phyloP scores from a whole-genome alignment of 2,797 vertebrate genomes.

The Malacoctenus gilli region DNA sequence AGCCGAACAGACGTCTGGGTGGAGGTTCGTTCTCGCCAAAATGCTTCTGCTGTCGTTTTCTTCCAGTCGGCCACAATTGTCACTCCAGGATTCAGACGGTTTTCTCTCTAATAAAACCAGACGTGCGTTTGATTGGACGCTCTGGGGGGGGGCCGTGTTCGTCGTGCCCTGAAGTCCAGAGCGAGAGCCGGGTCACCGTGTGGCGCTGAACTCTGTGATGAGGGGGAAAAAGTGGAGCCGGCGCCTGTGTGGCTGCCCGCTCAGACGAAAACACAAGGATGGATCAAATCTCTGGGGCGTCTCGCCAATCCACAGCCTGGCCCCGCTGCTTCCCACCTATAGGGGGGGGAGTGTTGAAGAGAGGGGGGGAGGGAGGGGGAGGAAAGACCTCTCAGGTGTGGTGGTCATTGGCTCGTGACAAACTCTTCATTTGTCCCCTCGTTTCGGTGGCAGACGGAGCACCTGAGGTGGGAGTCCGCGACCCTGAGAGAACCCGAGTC shows the following conservation, averaged over 20 bases:
- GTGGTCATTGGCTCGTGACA: constrained; percentile 42
- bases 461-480: background rate
- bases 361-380: background rate
- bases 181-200: constrained; percentile 17
- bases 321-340: constrained; percentile 15
- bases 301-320: constrained; percentile 39
- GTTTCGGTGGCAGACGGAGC: constrained; percentile 25
- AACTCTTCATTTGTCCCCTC: constrained; percentile 61
- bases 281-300: constrained; percentile 51
- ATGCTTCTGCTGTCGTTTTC: no score
- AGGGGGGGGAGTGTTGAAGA: background rate
- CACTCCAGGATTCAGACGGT: no score
- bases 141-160: no score
- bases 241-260: constrained; percentile 29
- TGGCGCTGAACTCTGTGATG: constrained; percentile 31
- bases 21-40: no score
- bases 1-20: no score
- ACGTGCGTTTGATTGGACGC: no score
- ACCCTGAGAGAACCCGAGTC: background rate
- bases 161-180: background rate
- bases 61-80: no score
- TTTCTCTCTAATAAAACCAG: no score
- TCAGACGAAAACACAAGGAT: constrained; percentile 43
- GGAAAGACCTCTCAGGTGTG: constrained; percentile 43
- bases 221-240: constrained; percentile 44